Evolutionary conservation across 2,797 vertebrate species (phyloP), one percentile per base, ranked within the genome.

Genomic region (Cossypha dichroa): DNA sequence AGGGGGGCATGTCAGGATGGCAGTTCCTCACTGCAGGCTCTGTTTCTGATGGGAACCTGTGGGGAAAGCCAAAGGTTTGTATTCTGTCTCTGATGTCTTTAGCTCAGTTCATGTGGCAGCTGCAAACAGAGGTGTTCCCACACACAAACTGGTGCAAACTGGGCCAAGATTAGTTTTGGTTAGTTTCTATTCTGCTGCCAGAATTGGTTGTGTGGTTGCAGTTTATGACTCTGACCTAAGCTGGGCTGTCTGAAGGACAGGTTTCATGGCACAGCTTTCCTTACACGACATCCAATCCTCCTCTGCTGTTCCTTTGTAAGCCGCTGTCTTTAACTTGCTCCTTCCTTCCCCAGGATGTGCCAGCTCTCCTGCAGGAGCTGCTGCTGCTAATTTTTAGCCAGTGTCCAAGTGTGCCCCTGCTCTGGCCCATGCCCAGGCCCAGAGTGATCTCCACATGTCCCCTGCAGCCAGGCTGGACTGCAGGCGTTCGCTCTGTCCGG

Each of bases 311-410:
- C 56, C 33, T 73, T 55, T 45, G 31, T 23, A 36, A 75, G 69
- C 45, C 0, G 0, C 49, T 67, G 41, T 68, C 45, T 55, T 45
- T 36, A 5, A 26, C 11, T 43, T 0, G 0, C 63, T 45, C 0
- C 1, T 59, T 64, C 56, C 60, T 70, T 64, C 38, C 17, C 6
- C 13, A 26, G 45, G 56, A 20, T 11, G 2, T 3, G 3, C 52
- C 10, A 2, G 34, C 10, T 8, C 63, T 79, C 52, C n/a, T 21
- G 31, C 15, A 36, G 33, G 45, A 88, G 26, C 36, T 36, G 45
- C 21, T 29, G 48, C 7, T 29, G 48, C 7, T 80, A 66, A 6
- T 10, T 63, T 76, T 55, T 17, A 51, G 49, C 40, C 49, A 14
- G 26, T 23, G 22, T 54, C 54, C 0, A 6, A 11, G 38, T 18